Percentiles rank a stretch among this genome's conserved stretches.
phyloP scores from a whole-genome alignment of 1,140 invertebrate genomes.

The Drosophila ananassae region DNA sequence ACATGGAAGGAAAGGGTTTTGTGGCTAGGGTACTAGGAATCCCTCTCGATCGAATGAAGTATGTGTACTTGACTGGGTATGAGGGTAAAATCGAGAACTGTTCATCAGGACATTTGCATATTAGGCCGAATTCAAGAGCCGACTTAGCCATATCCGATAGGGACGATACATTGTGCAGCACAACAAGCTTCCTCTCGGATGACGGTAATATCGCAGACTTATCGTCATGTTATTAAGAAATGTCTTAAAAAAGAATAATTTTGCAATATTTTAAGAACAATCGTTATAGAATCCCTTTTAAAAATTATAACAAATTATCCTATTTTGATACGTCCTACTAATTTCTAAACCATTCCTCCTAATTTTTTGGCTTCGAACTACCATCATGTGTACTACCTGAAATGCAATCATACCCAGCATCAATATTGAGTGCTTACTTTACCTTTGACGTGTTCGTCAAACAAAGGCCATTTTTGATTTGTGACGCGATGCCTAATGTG shows the following conservation, averaged over 20 bases:
- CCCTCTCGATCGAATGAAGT: neutral
- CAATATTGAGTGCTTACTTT: slow-evolving; percentile 3
- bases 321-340: too few relatives aligned
- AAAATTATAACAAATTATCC: too few relatives aligned
- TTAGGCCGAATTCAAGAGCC: too few relatives aligned
- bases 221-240: neutral
- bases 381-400: neutral
- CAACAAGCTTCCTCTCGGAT: too few relatives aligned
- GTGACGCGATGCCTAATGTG: too few relatives aligned
- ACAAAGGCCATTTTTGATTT: slow-evolving; percentile 30
- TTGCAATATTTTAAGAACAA: too few relatives aligned
- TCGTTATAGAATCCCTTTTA: too few relatives aligned
- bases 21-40: neutral
- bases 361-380: too few relatives aligned
- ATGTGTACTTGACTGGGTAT: neutral
- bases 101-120: neutral
- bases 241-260: neutral
- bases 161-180: neutral
- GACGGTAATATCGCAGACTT: too few relatives aligned
- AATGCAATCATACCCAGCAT: slow-evolving; percentile 24
- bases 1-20: neutral
- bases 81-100: neutral
- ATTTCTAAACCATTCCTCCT: too few relatives aligned
- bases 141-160: neutral
- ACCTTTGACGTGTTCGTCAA: slow-evolving; percentile 7